These are phyloP conservation scores for Marmota flaviventris DNA, from an alignment of 2,113 vertebrate genomes.

Conservation along the genomic window DNA sequence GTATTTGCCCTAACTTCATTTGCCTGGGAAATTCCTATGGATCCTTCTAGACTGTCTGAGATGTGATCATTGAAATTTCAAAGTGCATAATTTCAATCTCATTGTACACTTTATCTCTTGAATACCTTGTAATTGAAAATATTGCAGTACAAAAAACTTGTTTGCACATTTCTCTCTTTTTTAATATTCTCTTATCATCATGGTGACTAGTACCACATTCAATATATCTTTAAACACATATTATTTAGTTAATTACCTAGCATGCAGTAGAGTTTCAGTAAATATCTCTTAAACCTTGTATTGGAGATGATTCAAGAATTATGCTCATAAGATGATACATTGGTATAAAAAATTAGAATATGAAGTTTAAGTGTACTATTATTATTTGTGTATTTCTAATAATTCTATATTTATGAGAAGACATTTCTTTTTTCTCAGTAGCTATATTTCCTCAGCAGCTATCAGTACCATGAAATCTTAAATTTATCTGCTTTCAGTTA, in stretches of 20 bases:
- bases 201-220: neutral
- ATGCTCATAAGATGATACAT: neutral
- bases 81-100: neutral
- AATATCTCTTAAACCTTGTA: neutral
- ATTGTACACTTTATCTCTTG: neutral
- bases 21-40: neutral
- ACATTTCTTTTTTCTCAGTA: neutral
- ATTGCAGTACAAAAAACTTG: neutral
- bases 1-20: neutral
- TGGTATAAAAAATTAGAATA: neutral
- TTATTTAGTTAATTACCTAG: neutral
- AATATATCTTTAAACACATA: neutral
- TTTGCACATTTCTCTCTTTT: neutral
- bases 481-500: slow-evolving; percentile 53
- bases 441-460: neutral
- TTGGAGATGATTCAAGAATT: neutral
- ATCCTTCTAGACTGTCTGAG: neutral
- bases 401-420: neutral
- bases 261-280: neutral
- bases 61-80: neutral
- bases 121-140: neutral
- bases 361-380: neutral
- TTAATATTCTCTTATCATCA: neutral
- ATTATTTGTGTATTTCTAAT: neutral
- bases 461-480: slow-evolving; percentile 35